Percentiles rank a stretch among this genome's conserved stretches.
These are phyloP conservation scores for Aplodontia rufa DNA, from an alignment of 2,113 vertebrate genomes.

Conservation along the genomic window DNA sequence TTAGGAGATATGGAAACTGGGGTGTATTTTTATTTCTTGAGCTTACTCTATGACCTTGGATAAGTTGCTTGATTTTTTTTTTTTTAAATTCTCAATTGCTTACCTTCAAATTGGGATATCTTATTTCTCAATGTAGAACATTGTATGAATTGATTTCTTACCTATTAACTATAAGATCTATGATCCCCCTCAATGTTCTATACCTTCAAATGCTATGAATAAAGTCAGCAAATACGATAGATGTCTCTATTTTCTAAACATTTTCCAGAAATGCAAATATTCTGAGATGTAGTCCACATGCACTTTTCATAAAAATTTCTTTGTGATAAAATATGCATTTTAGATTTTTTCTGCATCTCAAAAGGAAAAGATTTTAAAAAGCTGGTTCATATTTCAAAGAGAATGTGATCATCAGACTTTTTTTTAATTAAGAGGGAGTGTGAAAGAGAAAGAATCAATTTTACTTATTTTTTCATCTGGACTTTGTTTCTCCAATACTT, in stretches of 20 bases:
- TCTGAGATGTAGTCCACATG: neutral
- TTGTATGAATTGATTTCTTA: conserved; percentile 1
- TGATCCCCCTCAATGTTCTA: neutral
- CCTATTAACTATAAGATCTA: neutral
- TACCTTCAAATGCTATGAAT: conserved; percentile 52
- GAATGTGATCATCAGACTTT: conserved; percentile 16
- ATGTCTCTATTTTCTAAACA: conserved; percentile 11
- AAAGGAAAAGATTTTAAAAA: conserved; percentile 38
- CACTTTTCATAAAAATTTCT: conserved; percentile 57
- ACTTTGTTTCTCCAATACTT: too few species aligned
- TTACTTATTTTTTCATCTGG: too few species aligned
- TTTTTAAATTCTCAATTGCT: neutral
- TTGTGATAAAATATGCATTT: conserved; percentile 59
- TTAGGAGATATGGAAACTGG: neutral
- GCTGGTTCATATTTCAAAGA: conserved; percentile 51
- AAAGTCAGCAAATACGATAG: conserved; percentile 31
- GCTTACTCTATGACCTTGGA: neutral
- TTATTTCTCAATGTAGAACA: conserved; percentile 28
- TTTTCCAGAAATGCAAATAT: conserved; percentile 47
- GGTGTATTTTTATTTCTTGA: neutral
- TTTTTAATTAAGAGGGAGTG: too few species aligned
- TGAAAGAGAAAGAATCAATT: too few species aligned
- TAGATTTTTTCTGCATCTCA: conserved; percentile 52
- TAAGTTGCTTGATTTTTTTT: neutral
- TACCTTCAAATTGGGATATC: neutral